Percentiles rank a stretch among this genome's conserved stretches.
Evolutionary conservation across 2,113 vertebrate species (phyloP).

Genomic region (Erythrocercus mccallii): DNA sequence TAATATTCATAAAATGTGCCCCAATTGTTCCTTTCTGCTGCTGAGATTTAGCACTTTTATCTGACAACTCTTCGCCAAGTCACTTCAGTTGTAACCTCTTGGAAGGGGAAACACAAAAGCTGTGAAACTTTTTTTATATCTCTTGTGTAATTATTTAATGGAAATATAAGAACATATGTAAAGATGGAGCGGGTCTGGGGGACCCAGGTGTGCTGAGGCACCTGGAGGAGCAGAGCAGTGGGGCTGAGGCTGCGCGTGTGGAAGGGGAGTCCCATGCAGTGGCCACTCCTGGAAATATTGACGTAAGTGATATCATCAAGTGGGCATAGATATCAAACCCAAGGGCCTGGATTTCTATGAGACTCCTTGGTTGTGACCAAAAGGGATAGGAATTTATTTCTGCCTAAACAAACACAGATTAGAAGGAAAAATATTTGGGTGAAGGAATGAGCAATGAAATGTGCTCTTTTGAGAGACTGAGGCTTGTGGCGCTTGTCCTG

Average conservation of each 20-base stretch:
- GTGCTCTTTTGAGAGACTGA: not conserved
- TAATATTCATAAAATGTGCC: not conserved
- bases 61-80: not conserved
- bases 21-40: not conserved
- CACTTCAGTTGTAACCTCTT: not conserved
- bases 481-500: not conserved
- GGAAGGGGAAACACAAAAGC: not conserved
- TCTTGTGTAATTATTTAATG: not conserved
- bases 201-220: not conserved
- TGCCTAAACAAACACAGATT: slow-evolving; percentile 12
- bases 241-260: not conserved
- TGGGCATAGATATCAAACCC: slow-evolving; percentile 6
- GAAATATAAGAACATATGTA: not conserved
- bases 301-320: not conserved
- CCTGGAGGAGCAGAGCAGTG: not conserved
- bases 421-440: not conserved
- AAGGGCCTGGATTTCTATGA: not conserved
- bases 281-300: not conserved
- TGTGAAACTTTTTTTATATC: not conserved
- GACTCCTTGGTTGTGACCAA: not conserved
- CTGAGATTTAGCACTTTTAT: not conserved
- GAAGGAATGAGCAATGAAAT: not conserved
- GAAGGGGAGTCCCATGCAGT: not conserved
- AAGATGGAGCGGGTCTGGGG: not conserved
- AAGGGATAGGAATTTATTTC: slow-evolving; percentile 28